Conservation (phyloP, 2,888 invertebrate genomes). For the Drosophila histrio region DNA sequence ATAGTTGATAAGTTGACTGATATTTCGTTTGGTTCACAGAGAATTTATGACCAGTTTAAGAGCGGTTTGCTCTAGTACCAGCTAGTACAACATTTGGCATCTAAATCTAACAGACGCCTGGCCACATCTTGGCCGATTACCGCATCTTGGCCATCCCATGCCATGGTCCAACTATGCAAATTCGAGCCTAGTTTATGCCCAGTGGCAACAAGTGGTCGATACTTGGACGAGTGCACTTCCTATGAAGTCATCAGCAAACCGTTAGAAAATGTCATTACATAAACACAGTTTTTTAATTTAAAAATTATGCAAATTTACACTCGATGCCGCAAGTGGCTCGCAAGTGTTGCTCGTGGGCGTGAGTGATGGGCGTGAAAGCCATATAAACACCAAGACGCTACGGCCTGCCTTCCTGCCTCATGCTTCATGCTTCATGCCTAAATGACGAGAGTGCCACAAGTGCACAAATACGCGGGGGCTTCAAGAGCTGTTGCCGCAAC, state of each 20-base stretch:
- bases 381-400: conserved; percentile 45
- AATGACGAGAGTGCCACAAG: conserved; percentile 7
- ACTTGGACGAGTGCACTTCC: conserved; percentile 23
- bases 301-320: conserved; percentile 71
- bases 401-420: too few relatives aligned
- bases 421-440: conserved; percentile 4
- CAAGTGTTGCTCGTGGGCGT: conserved; percentile 61
- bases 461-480: conserved; percentile 37
- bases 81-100: conserved; percentile 35
- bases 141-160: conserved; percentile 12
- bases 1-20: too few relatives aligned
- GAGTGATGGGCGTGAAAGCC: conserved; percentile 60
- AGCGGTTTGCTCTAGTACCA: conserved; percentile 15
- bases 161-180: conserved; percentile 65
- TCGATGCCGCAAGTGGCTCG: conserved; percentile 27
- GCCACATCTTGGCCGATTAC: conserved; percentile 46
- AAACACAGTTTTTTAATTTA: conserved; percentile 72
- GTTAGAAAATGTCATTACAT: conserved; percentile 76
- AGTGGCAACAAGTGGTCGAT: conserved; percentile 16
- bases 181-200: conserved; percentile 45
- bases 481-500: conserved; percentile 53
- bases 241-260: conserved; percentile 72
- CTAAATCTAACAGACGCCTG: conserved; percentile 46
- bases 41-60: conserved; percentile 52
- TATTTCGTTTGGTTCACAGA: conserved; percentile 34